Conservation (phyloP, 2,113 vertebrate species). For the Salminus brasiliensis region DNA sequence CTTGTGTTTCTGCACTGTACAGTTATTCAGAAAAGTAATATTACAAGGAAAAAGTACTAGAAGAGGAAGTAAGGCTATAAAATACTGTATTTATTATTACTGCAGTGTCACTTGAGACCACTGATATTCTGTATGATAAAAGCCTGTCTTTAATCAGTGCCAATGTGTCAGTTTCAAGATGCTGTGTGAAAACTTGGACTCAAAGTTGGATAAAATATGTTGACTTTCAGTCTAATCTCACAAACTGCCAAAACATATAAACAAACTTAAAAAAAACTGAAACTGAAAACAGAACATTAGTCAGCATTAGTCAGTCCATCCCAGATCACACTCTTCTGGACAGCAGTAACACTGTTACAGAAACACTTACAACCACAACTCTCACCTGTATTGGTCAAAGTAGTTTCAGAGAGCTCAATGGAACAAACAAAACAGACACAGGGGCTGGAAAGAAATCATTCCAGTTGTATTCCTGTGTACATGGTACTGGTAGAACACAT, state of each 20-base stretch:
- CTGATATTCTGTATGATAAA: neutral
- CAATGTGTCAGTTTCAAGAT: neutral
- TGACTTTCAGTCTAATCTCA: neutral
- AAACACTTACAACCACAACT: neutral
- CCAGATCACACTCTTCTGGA: neutral
- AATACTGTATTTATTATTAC: slow-evolving; percentile 31
- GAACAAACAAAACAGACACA: too few relatives aligned
- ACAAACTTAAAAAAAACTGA: neutral
- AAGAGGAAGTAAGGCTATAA: slow-evolving; percentile 21
- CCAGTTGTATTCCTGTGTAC: too few relatives aligned
- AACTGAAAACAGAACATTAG: neutral
- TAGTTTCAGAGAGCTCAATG: too few relatives aligned
- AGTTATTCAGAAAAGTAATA: neutral
- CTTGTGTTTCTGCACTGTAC: neutral
- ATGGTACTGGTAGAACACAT: too few relatives aligned
- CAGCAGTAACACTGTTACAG: slow-evolving; percentile 5
- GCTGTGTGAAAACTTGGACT: neutral
- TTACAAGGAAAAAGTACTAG: neutral
- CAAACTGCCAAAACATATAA: neutral
- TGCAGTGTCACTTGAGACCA: neutral
- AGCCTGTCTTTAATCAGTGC: neutral
- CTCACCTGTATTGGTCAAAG: too few relatives aligned
- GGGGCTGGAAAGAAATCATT: too few relatives aligned
- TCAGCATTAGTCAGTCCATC: neutral
- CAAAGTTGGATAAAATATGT: neutral